Conservation (phyloP, 2,113 vertebrate genomes). For the Urocolius indicus region DNA sequence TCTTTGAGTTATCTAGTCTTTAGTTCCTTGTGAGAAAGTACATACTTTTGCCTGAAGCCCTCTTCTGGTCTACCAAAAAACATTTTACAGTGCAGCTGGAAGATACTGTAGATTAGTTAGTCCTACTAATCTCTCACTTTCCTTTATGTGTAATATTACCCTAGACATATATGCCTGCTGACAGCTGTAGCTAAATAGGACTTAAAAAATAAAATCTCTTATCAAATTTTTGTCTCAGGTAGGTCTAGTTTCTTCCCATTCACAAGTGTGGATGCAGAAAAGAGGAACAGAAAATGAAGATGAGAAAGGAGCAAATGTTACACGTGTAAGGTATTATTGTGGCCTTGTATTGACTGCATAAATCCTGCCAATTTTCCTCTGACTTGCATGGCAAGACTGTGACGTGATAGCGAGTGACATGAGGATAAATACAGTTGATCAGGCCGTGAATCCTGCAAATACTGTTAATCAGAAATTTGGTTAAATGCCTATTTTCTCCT, state of each 20-base stretch:
- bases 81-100: not conserved
- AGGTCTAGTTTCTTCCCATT: not conserved
- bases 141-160: not conserved
- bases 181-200: not conserved
- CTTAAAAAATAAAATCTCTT: not conserved
- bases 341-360: not conserved
- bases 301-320: not conserved
- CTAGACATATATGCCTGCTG: not conserved
- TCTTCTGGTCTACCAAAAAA: not conserved
- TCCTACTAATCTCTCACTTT: not conserved
- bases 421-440: not conserved
- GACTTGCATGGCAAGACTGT: not conserved
- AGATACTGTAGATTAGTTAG: not conserved
- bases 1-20: not conserved
- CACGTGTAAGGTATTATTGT: not conserved
- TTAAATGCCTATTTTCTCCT: not conserved
- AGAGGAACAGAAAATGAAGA: not conserved
- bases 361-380: not conserved
- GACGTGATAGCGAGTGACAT: not conserved
- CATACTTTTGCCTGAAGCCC: not conserved
- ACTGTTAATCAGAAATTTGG: not conserved
- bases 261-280: not conserved
- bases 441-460: not conserved
- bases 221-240: not conserved
- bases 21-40: not conserved